Evolutionary conservation across 2,113 vertebrate species (phyloP).

Genomic region (Bucco capensis): DNA sequence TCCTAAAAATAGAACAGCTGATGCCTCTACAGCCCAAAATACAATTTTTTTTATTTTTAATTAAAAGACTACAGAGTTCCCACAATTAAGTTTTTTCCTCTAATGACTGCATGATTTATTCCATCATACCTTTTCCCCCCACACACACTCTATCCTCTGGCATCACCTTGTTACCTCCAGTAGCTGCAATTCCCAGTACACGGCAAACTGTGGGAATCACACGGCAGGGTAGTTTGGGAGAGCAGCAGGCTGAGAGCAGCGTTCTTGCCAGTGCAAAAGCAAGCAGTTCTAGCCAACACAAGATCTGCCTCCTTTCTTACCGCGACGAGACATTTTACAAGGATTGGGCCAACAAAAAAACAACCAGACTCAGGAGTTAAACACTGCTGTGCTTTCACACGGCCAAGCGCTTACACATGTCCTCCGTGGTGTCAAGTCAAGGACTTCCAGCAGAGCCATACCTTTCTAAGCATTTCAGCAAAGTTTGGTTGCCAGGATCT

Average conservation of each 20-base stretch:
- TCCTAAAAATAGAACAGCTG: neutral
- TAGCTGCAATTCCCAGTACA: neutral
- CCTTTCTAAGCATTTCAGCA: neutral
- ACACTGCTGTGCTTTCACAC: neutral
- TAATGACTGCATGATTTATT: neutral
- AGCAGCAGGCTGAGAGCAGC: slow-evolving; percentile 34
- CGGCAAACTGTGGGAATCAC: neutral
- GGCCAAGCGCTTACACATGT: neutral
- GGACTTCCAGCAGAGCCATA: neutral
- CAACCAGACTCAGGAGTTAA: neutral
- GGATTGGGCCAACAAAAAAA: neutral
- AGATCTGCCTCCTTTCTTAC: slow-evolving; percentile 21
- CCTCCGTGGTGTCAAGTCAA: neutral
- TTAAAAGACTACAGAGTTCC: slow-evolving; percentile 1
- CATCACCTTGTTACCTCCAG: slow-evolving; percentile 14
- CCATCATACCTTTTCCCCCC: neutral
- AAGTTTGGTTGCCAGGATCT: slow-evolving; percentile 40
- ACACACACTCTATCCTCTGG: neutral
- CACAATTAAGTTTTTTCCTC: slow-evolving; percentile 14
- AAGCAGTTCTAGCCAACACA: neutral
- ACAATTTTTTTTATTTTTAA: neutral
- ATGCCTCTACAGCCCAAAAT: neutral
- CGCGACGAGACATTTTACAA: neutral
- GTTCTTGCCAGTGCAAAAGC: neutral
- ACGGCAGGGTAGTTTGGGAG: neutral